These are phyloP conservation scores for Meloidogyne hapla DNA, from an alignment of 1,140 invertebrate genomes.

Conservation along the genomic window DNA sequence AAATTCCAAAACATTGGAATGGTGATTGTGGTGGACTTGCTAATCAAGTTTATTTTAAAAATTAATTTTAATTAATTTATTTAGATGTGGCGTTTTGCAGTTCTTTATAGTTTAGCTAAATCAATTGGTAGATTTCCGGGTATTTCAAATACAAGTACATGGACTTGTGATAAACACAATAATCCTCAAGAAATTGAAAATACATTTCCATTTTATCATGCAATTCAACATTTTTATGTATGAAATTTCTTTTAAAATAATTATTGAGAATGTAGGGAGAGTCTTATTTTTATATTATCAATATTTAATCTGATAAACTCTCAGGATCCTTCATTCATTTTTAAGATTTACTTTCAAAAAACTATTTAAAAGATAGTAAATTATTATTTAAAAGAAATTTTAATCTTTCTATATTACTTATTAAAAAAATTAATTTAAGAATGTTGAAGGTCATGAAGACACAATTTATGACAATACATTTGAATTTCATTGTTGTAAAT, in stretches of 20 bases:
- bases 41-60: not conserved
- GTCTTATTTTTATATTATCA: too few relatives aligned
- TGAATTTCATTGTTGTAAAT: not conserved
- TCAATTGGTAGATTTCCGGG: not conserved
- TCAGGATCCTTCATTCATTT: too few relatives aligned
- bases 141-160: slow-evolving; percentile 6
- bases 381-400: too few relatives aligned
- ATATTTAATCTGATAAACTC: too few relatives aligned
- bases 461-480: not conserved
- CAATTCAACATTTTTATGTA: not conserved
- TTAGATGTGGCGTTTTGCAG: not conserved
- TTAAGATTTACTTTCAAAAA: too few relatives aligned
- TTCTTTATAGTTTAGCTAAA: slow-evolving; percentile 1
- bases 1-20: slow-evolving; percentile 3
- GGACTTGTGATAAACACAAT: not conserved
- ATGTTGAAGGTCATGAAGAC: not conserved
- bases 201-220: not conserved
- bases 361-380: too few relatives aligned
- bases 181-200: not conserved
- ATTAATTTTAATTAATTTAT: not conserved
- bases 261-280: too few relatives aligned
- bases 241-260: not conserved
- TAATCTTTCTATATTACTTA: too few relatives aligned
- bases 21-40: slow-evolving; percentile 4
- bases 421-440: too few relatives aligned